phyloP scores from a whole-genome alignment of 1,140 invertebrate species.

The Gyrodactylus bullatarudis region DNA sequence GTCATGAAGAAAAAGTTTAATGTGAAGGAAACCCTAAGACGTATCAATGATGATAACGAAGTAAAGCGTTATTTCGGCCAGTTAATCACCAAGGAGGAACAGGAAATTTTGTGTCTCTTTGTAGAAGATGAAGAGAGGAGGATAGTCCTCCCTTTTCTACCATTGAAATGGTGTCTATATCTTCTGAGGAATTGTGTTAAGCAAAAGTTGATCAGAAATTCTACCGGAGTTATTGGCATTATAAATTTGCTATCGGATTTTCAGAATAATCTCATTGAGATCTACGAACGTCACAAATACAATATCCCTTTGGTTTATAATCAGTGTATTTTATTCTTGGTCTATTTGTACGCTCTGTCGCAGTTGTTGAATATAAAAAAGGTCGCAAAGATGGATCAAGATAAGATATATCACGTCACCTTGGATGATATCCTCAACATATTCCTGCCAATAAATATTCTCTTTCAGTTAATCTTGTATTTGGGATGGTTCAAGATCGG shows the following conservation, averaged over 20 bases:
- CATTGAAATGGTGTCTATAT: background rate
- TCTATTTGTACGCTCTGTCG: background rate
- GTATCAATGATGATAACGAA: background rate
- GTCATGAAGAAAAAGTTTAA: background rate
- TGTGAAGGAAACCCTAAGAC: background rate
- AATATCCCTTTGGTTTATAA: constrained; percentile 3
- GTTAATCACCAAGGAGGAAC: background rate
- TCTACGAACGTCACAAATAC: background rate
- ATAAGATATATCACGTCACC: background rate
- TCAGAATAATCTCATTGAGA: background rate
- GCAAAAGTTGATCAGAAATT: background rate
- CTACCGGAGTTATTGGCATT: background rate
- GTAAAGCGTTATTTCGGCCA: background rate
- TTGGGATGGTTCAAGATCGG: constrained; percentile 3
- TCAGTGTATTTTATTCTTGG: background rate
- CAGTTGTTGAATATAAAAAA: background rate
- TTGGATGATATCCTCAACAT: background rate
- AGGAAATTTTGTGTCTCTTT: background rate
- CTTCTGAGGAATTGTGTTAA: background rate
- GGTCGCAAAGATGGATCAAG: background rate
- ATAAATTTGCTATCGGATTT: background rate
- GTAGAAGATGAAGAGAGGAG: background rate
- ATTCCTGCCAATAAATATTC: background rate
- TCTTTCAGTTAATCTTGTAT: background rate
- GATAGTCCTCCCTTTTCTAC: background rate